Base-by-base conservation (phyloP, 30 jellyfish, hydroid and myxozoan species). In the Pseudorhiza aurosa region DNA sequence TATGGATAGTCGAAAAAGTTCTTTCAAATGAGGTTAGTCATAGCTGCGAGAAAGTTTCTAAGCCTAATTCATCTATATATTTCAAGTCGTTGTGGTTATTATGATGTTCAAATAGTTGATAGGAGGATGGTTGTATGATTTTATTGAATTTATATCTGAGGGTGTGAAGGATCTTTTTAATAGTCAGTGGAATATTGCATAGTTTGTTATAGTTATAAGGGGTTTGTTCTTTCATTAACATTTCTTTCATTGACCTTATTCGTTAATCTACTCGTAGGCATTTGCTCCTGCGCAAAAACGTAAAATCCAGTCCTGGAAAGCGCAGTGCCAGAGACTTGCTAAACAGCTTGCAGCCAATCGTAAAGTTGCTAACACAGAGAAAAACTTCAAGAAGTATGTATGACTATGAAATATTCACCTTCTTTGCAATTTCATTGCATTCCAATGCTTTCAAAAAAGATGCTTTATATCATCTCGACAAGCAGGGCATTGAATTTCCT, bases 361-460 rank as follows among this genome's bases (percentile, higher is more conserved):
- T 35, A 94, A 94, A 77, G 89, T 94, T n/a, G 99, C 97, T 19
- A 83, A 82, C 36, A 87, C 94, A 18, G 99, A 94, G 50, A 94
- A 89, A 58, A 97, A 95, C 36, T 82, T 97, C 47, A 87, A 69
- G 83, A 94, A 77, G 99, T 91, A 58, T 17, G 97, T 40, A 53
- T 46, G 46, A 22, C 53, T 50, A 30, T 44, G 0, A 0, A 0
- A 43, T 25, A 2, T 46, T 25, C 9, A 10, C 17, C 14, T 45
- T 72, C 35, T 44, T 42, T 53, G 9, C 27, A 18, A 27, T 7
- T 70, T 40, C 10, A 42, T 4, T 37, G 32, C 10, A 18, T 3
- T 46, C 15, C 10, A 40, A 2, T 46, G 27, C 21, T 27, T 46
- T 46, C 19, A 4, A 2, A 24, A 24, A 46, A 46, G 19, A 27